phyloP scores from a whole-genome alignment of 2,888 invertebrate genomes.

The Lobophora halterata region DNA sequence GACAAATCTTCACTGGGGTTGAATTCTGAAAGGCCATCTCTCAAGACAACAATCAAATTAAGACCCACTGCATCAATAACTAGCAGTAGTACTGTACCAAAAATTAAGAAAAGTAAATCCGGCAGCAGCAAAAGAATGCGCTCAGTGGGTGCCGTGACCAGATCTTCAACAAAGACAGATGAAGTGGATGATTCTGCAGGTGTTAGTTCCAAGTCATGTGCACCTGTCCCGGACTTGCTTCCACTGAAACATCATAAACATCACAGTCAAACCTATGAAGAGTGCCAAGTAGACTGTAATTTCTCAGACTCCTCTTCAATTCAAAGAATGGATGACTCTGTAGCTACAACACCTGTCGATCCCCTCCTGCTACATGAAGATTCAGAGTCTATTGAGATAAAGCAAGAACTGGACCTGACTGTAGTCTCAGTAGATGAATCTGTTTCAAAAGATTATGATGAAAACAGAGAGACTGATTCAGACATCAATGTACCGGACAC shows the following conservation, averaged over 20 bases:
- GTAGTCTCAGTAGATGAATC: conserved; percentile 68
- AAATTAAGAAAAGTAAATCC: conserved; percentile 75
- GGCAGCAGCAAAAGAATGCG: conserved; percentile 74
- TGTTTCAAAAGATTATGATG: conserved; percentile 57
- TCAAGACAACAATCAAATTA: conserved; percentile 85
- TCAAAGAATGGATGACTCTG: conserved; percentile 64
- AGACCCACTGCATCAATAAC: conserved; percentile 80
- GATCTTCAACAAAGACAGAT: conserved; percentile 80
- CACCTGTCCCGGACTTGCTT: conserved; percentile 70
- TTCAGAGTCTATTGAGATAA: conserved; percentile 57
- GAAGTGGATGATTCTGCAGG: conserved; percentile 54
- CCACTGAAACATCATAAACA: conserved; percentile 65
- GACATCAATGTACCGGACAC: conserved; percentile 52
- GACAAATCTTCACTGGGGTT: conserved; percentile 64
- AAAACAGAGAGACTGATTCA: conserved; percentile 51
- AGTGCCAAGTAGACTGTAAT: conserved; percentile 67
- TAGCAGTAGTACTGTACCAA: conserved; percentile 75
- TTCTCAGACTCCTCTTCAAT: conserved; percentile 68
- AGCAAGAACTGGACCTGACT: conserved; percentile 64
- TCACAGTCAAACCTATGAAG: conserved; percentile 64
- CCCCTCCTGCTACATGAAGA: conserved; percentile 67
- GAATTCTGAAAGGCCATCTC: conserved; percentile 78
- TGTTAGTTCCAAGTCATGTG: conserved; percentile 52
- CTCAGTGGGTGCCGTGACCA: conserved; percentile 85
- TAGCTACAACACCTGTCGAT: conserved; percentile 70